Percentiles rank a stretch among this genome's conserved stretches.
Conservation (phyloP, 2,113 vertebrate genomes). For the Urocitellus parryii region DNA sequence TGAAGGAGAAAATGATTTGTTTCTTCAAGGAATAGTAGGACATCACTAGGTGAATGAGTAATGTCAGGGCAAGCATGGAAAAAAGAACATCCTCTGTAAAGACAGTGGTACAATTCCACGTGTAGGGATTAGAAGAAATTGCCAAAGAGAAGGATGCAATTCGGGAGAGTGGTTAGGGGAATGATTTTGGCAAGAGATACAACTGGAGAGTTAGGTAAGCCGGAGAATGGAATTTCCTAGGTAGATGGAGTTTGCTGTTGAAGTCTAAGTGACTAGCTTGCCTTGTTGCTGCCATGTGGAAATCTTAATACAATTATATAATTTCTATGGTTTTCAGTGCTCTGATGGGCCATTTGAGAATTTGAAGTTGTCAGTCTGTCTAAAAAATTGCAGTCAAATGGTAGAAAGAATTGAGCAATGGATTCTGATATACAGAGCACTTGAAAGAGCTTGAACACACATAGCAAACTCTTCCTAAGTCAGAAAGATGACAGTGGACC, state of each 20-base stretch:
- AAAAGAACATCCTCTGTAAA: neutral
- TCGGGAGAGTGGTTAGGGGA: neutral
- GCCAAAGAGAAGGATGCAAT: neutral
- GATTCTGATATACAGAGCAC: neutral
- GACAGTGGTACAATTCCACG: neutral
- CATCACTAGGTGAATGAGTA: neutral
- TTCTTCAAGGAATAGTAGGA: neutral
- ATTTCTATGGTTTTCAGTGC: neutral
- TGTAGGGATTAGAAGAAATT: neutral
- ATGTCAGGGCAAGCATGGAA: neutral
- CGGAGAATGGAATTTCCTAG: neutral
- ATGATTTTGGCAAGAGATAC: neutral
- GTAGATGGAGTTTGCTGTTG: neutral
- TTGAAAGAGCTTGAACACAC: neutral
- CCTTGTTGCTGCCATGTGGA: neutral
- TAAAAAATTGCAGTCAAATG: neutral
- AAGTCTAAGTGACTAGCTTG: neutral
- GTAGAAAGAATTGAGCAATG: neutral
- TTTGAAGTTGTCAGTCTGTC: neutral
- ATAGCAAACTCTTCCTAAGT: neutral
- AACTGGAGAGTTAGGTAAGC: neutral
- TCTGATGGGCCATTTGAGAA: neutral
- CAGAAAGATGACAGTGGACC: neutral
- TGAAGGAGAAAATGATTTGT: neutral
- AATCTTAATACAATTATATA: neutral